Evolutionary conservation across 1,140 invertebrate genomes (phyloP).

Genomic region (Cylas formicarius): DNA sequence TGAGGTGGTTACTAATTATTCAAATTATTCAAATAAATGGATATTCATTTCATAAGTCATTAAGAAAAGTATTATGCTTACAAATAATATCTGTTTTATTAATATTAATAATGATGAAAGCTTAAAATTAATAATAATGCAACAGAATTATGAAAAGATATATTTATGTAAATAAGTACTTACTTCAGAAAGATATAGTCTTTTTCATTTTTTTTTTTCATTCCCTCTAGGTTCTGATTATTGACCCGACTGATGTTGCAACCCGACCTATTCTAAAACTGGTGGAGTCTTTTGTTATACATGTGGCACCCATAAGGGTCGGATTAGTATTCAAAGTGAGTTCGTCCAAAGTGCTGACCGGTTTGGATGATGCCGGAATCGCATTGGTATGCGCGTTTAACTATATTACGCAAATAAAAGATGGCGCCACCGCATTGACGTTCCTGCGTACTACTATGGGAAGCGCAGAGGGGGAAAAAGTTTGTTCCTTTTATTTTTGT

Average conservation of each 20-base stretch:
- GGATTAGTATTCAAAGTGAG: conserved; percentile 81
- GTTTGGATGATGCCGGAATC: conserved; percentile 67
- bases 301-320: conserved; percentile 80
- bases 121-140: too few relatives aligned
- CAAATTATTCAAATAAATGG: too few relatives aligned
- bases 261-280: conserved; percentile 73
- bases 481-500: conserved; percentile 11
- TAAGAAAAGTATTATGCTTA: too few relatives aligned
- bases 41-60: too few relatives aligned
- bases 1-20: neutral
- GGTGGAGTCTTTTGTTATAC: conserved; percentile 85
- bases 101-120: too few relatives aligned
- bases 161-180: too few relatives aligned
- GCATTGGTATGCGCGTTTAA: conserved; percentile 88
- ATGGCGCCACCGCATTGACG: conserved; percentile 24
- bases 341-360: conserved; percentile 46
- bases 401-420: conserved; percentile 74
- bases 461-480: conserved; percentile 13
- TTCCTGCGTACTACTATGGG: conserved; percentile 28
- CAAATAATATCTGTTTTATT: too few relatives aligned
- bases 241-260: conserved; percentile 72
- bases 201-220: too few relatives aligned
- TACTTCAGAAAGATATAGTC: too few relatives aligned
- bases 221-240: conserved; percentile 66
- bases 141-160: too few relatives aligned